Evolutionary conservation across 1,140 invertebrate genomes (phyloP), one percentile per base, ranked within the genome.

Genomic region (Prorops nasuta): DNA sequence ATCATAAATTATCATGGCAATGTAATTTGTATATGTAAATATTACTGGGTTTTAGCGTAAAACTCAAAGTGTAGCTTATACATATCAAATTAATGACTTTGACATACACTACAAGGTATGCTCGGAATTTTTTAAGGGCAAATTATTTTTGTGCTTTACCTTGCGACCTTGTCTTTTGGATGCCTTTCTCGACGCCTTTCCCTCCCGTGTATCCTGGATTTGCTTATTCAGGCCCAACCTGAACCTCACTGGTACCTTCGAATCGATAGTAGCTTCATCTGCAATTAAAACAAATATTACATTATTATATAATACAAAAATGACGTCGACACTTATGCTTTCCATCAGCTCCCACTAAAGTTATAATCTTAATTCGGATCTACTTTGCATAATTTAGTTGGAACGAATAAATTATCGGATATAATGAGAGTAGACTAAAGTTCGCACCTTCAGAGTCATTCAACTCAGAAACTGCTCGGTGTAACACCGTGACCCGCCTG

Each of bases 131-230:
- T 51, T 64, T 54, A 64, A 38, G 55, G 60, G 39, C 51, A 71
- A 56, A 63, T 60, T 64, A 58, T 51, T 64, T 63, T 70, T 71
- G 52, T 72, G 65, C 17, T 72, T 71, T 72, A 72, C 69, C 69
- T 72, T 72, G 44, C 68, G 69, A 51, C 64, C 59, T 45, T 66
- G 66, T 44, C 67, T 64, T 47, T 72, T 72, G 40, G 68, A 65
- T 50, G 62, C 35, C 53, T 72, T 72, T 40, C 69, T 60, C 10
- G 63, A 64, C 36, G 49, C 39, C 40, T 72, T 72, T 12, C 63
- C 41, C 24, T 72, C 66, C 35, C 64, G 61, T 7, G 54, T 50
- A 6, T 72, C 69, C 57, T 71, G 68, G 10, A 58, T 37, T 49
- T 59, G 49, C 42, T 72, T 72, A 40, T 66, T 67, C 4, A 67